Conservation (phyloP, 2,797 vertebrate genomes). For the Crypturellus tataupa region DNA sequence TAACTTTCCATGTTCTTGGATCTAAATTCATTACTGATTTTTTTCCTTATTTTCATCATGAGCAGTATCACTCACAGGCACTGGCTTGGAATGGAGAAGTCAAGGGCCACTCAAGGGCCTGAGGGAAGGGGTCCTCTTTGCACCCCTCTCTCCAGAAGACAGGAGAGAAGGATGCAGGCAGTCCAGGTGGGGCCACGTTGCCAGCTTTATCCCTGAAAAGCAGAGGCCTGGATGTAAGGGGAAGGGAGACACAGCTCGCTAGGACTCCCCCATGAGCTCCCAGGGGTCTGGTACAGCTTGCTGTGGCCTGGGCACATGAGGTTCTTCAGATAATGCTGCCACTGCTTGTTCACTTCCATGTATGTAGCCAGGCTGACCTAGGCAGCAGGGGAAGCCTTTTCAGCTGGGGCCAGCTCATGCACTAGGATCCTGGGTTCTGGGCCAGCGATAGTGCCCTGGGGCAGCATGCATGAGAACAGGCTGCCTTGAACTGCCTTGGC, state of each 20-base stretch:
- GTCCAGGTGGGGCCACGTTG: not conserved
- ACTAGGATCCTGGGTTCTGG: not conserved
- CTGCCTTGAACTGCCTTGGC: not conserved
- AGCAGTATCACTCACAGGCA: not conserved
- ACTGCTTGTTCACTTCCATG: not conserved
- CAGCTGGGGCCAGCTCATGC: not conserved
- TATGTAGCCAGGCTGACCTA: not conserved
- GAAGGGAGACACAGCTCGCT: not conserved
- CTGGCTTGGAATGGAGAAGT: not conserved
- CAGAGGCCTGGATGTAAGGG: not conserved
- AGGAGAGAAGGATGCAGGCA: not conserved
- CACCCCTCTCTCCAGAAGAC: not conserved
- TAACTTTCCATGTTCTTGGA: not conserved
- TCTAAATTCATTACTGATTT: not conserved
- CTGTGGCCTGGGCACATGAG: not conserved
- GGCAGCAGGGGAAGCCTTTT: not conserved
- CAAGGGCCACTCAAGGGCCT: not conserved
- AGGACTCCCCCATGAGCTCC: not conserved
- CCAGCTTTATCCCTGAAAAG: not conserved
- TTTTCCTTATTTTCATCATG: not conserved
- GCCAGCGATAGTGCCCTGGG: not conserved
- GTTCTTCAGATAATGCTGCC: not conserved
- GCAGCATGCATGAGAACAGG: not conserved
- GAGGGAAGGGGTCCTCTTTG: not conserved
- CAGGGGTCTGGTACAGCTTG: not conserved